Evolutionary conservation across 2,797 vertebrate species (phyloP).

Genomic region (Triplophysa yarkandensis): DNA sequence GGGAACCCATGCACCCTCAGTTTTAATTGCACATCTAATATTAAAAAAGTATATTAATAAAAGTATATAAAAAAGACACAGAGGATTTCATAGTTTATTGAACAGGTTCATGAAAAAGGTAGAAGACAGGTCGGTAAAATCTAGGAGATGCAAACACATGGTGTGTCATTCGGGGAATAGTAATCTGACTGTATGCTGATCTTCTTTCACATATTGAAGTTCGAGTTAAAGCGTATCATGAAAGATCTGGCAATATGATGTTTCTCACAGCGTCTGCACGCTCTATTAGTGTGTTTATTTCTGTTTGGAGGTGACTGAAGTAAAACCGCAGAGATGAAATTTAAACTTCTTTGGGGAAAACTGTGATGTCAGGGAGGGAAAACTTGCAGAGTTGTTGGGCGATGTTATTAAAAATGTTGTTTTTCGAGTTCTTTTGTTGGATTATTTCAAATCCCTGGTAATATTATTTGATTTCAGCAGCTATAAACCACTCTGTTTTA

Average conservation of each 20-base stretch:
- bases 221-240: not conserved
- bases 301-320: constrained; percentile 4
- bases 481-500: not conserved
- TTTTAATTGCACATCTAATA: not conserved
- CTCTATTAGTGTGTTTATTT: not conserved
- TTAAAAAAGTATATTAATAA: not conserved
- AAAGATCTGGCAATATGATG: not conserved
- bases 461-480: constrained; percentile 5
- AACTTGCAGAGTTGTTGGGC: not conserved
- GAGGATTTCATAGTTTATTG: not conserved
- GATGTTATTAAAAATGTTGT: constrained; percentile 8
- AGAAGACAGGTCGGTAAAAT: not conserved
- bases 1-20: not conserved
- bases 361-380: not conserved
- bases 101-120: not conserved
- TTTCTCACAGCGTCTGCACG: not conserved
- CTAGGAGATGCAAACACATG: not conserved
- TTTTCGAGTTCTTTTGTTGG: not conserved
- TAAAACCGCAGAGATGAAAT: not conserved
- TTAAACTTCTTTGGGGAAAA: not conserved
- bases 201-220: not conserved
- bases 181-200: not conserved
- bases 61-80: not conserved
- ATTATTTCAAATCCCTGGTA: not conserved
- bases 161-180: not conserved